Base-by-base conservation (phyloP, 2,797 vertebrate genomes). In the Galago senegalensis region DNA sequence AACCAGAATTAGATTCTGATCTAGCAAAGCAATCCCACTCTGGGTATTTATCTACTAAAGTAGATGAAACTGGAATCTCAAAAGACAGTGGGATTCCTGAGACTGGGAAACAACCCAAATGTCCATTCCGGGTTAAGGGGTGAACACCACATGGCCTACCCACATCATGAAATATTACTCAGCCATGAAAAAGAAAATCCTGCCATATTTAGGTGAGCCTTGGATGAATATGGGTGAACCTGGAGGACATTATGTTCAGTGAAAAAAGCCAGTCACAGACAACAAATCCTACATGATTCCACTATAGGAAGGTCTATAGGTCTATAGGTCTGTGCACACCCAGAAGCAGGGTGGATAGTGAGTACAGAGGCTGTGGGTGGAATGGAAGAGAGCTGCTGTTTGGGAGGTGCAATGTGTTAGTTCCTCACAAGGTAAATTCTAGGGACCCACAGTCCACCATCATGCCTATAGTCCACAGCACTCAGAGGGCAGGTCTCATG, bases 241-340 rank as follows among this genome's bases (percentile, higher is more conserved):
- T 0, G 0, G 25, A 80, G 16, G 12, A 20, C 12, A 0, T 5
- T 4, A n/a, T 0, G 7, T 12, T 34, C 13, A 5, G 72, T 1
- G 40, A 37, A 6, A 40, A 16, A 31, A 27, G 40, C 11, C 1
- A 31, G 60, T 25, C 7, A 0, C 83, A 34, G 77, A 31, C 31
- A 8, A 25, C 56, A 49, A 14, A 18, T 1, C 34, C 29, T 23
- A 20, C 2, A 3, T 3, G 21, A 13, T 6, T 16, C 53, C 81
- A 40, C 61, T 37, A 37, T 25, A 49, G 12, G 20, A 21, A 49
- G 46, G 46, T 49, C 46, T 49, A 12, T 43, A 49, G 46, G 46
- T 49, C 46, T 49, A 12, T 43, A 49, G 46, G 46, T 49, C 46
- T 49, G 2, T 20, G 23, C 14, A 56, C 18, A 56, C 49, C 21